phyloP scores from a whole-genome alignment of 1,140 invertebrate genomes.

The Adelges cooleyi region DNA sequence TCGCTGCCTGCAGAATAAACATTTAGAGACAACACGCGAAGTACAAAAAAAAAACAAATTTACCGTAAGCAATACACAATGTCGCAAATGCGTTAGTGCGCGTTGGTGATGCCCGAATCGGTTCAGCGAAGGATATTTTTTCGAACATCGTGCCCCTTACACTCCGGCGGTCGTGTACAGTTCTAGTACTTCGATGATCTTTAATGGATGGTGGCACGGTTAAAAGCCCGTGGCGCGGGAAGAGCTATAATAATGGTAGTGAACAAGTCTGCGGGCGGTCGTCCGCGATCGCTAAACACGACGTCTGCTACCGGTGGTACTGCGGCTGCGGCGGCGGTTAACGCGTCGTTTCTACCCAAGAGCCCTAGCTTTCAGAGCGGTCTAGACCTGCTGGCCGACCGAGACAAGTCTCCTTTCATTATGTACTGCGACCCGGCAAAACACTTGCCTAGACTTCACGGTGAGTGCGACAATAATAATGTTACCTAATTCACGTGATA shows the following conservation, averaged over 20 bases:
- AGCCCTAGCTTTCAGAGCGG: conserved; percentile 74
- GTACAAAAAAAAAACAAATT: too few relatives aligned
- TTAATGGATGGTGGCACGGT: conserved; percentile 15
- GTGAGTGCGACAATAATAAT: not conserved
- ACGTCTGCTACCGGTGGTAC: not conserved
- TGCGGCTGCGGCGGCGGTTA: not conserved
- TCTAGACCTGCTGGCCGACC: conserved; percentile 54
- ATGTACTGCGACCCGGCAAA: conserved; percentile 14
- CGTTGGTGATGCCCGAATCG: too few relatives aligned
- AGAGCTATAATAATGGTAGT: not conserved
- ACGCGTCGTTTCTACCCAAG: conserved; percentile 47
- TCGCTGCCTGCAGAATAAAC: too few relatives aligned
- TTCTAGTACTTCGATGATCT: not conserved
- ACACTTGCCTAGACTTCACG: conserved; percentile 21
- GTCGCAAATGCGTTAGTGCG: too few relatives aligned
- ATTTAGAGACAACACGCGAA: too few relatives aligned
- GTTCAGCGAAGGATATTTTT: too few relatives aligned
- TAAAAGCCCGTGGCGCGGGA: conserved; percentile 10
- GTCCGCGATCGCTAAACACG: not conserved
- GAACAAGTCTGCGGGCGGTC: conserved; percentile 22
- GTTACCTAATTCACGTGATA: not conserved
- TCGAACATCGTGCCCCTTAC: too few relatives aligned
- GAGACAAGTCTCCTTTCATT: conserved; percentile 10
- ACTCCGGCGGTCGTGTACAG: too few relatives aligned
- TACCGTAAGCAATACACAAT: too few relatives aligned